Evolutionary conservation across 2,113 vertebrate genomes (phyloP).

Genomic region (Bos javanicus): DNA sequence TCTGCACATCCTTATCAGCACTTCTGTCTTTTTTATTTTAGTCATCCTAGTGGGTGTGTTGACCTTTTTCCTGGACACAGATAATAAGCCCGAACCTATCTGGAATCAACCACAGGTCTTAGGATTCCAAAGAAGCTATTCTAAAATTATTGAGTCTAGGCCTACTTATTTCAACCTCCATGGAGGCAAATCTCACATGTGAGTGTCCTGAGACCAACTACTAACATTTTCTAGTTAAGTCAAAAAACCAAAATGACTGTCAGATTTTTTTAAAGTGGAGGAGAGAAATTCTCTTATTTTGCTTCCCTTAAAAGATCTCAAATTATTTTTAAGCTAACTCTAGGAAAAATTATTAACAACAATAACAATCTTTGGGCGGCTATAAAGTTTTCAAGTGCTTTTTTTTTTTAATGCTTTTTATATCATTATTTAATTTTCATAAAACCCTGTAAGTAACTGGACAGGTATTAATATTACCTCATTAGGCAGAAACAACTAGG

Average conservation of each 20-base stretch:
- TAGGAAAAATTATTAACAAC: background rate
- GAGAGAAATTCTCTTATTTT: conserved; percentile 21
- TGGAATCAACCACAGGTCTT: background rate
- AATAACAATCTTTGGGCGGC: background rate
- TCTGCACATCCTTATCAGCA: background rate
- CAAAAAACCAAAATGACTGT: background rate
- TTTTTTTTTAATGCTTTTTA: background rate
- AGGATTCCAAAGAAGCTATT: background rate
- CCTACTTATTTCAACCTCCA: background rate
- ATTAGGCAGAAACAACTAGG: background rate
- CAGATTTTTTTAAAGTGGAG: background rate
- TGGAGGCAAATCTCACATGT: background rate
- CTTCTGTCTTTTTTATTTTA: background rate
- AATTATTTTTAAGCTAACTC: conserved; percentile 1
- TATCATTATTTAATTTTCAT: background rate
- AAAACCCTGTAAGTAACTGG: background rate
- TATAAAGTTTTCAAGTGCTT: background rate
- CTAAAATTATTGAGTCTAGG: background rate
- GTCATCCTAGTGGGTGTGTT: background rate
- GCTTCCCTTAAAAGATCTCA: conserved; percentile 5
- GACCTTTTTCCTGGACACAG: background rate
- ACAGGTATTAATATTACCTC: background rate
- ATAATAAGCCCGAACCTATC: background rate
- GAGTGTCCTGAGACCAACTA: background rate
- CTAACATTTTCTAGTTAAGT: background rate